Evolutionary conservation across 2,797 vertebrate genomes (phyloP).

Genomic region (Pristis pectinata): DNA sequence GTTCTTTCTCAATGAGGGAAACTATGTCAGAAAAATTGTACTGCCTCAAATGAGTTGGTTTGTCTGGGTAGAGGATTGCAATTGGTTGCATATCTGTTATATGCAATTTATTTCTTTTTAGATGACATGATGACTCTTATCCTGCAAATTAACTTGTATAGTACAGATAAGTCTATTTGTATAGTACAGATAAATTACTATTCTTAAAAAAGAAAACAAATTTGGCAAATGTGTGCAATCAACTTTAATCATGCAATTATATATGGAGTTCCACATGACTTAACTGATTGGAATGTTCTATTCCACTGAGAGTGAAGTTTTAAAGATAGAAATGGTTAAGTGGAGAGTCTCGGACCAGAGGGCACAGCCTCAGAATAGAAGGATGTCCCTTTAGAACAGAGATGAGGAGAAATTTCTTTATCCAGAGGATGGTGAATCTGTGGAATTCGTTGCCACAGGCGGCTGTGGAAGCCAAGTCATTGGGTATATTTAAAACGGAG

Average conservation of each 20-base stretch:
- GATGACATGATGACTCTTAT: background rate
- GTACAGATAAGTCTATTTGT: background rate
- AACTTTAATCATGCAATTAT: background rate
- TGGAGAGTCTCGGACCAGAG: no score
- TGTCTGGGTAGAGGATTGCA: background rate
- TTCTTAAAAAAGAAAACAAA: background rate
- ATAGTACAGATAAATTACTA: no score
- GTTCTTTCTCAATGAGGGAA: background rate
- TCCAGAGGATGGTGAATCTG: no score
- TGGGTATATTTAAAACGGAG: no score
- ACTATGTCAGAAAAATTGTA: background rate
- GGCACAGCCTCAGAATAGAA: no score
- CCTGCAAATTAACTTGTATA: background rate
- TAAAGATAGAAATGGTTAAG: background rate
- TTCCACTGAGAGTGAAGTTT: background rate
- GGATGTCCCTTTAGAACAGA: no score
- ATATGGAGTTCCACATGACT: background rate
- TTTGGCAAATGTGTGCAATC: background rate
- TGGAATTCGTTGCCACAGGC: no score
- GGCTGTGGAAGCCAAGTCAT: no score
- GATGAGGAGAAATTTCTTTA: no score
- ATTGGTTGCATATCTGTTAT: background rate
- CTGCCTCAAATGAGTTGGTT: background rate
- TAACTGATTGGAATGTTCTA: background rate
- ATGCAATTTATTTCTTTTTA: background rate